phyloP scores from a whole-genome alignment of 1,140 invertebrate genomes.

The Drosophila nebulosa region DNA sequence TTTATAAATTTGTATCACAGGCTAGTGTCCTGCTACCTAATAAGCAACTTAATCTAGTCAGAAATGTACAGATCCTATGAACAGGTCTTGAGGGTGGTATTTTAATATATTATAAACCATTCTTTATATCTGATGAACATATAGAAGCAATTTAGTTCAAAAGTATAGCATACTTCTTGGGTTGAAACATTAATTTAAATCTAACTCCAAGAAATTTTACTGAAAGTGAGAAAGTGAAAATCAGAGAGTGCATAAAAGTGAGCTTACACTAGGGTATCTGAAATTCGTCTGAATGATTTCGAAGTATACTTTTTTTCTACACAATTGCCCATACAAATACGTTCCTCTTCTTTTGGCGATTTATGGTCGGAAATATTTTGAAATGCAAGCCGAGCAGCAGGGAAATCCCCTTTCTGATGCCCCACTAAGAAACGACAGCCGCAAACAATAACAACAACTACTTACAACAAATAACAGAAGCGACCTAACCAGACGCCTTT shows the following conservation, averaged over 20 bases:
- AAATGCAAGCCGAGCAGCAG: constrained; percentile 56
- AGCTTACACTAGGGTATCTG: background rate
- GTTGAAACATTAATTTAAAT: background rate
- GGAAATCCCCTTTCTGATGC: constrained; percentile 9
- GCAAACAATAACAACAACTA: background rate
- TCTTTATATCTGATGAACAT: background rate
- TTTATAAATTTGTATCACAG: no score
- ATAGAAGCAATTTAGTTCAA: background rate
- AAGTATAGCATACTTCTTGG: background rate
- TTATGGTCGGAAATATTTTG: constrained; percentile 67
- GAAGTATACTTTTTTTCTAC: background rate
- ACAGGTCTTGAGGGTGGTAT: no score
- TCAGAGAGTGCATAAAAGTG: no score
- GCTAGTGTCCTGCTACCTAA: no score
- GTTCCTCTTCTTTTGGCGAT: constrained; percentile 43
- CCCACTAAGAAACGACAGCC: background rate
- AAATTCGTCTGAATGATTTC: background rate
- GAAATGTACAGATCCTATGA: no score
- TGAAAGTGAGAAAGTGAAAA: no score
- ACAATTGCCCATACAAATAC: constrained; percentile 7
- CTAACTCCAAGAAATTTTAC: no score
- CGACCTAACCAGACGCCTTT: constrained; percentile 20
- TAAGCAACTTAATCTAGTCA: no score
- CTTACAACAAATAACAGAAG: constrained; percentile 38
- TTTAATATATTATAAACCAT: no score